Evolutionary conservation across 2,113 vertebrate species (phyloP).

Genomic region (Hemicordylus capensis): DNA sequence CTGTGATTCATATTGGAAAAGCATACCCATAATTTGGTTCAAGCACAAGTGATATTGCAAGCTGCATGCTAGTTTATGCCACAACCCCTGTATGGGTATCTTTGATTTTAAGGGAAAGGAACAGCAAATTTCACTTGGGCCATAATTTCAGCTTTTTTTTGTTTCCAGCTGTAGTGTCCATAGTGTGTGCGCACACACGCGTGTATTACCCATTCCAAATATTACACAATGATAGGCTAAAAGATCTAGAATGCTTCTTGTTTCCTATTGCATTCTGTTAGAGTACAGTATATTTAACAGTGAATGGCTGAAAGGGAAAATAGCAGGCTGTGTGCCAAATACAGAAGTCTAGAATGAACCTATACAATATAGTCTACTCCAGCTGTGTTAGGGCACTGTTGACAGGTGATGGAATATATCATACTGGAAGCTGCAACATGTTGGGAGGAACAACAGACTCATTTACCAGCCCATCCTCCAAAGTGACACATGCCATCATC

Average conservation of each 20-base stretch:
- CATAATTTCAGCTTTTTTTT: background rate
- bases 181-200: no score
- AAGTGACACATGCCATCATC: background rate
- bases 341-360: background rate
- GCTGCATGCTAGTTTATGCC: background rate
- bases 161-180: background rate
- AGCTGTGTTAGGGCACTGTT: background rate
- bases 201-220: background rate
- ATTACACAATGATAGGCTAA: background rate
- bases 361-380: background rate
- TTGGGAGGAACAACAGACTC: background rate
- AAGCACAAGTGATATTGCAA: background rate
- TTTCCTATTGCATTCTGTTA: slow-evolving; percentile 2
- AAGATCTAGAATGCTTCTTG: background rate
- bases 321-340: background rate
- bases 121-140: background rate
- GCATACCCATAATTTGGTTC: background rate
- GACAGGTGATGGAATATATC: background rate
- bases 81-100: background rate
- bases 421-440: background rate
- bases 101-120: background rate
- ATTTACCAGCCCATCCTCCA: background rate
- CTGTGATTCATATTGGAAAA: background rate
- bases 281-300: background rate
- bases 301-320: background rate